A percentile compares a stretch with the other conserved stretches of the same genome.
Evolutionary conservation across 2,888 invertebrate species (phyloP).

Genomic region (Caenorhabditis japonica): DNA sequence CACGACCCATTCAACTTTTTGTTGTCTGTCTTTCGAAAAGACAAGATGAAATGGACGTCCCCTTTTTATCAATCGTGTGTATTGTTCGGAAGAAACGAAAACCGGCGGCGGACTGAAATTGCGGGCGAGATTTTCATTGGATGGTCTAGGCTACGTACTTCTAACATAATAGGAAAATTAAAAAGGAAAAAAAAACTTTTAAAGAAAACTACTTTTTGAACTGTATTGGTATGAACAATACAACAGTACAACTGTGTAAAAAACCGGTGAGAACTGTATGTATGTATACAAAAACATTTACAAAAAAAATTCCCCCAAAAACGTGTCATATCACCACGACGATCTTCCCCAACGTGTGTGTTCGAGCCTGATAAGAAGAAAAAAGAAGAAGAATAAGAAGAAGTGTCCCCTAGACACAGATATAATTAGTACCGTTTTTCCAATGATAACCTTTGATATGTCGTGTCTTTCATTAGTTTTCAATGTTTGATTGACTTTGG

Average conservation of each 20-base stretch:
- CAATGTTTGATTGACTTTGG: too few relatives aligned
- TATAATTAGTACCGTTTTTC: not conserved
- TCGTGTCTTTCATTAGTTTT: slow-evolving; percentile 10
- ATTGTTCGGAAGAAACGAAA: slow-evolving; percentile 39
- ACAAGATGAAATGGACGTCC: slow-evolving; percentile 13
- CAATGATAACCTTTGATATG: slow-evolving; percentile 15
- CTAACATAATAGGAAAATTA: too few relatives aligned
- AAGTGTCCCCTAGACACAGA: too few relatives aligned
- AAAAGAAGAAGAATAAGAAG: slow-evolving; percentile 7
- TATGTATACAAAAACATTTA: not conserved
- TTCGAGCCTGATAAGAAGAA: slow-evolving; percentile 2
- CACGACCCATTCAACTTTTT: slow-evolving; percentile 29
- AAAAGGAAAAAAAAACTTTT: not conserved
- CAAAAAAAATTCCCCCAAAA: slow-evolving; percentile 12
- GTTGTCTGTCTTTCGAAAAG: slow-evolving; percentile 22
- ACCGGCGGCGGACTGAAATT: slow-evolving; percentile 5
- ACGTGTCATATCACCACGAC: not conserved
- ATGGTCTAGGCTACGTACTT: too few relatives aligned
- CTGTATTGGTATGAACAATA: too few relatives aligned
- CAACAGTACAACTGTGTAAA: too few relatives aligned
- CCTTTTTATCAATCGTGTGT: slow-evolving; percentile 41
- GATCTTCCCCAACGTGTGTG: too few relatives aligned
- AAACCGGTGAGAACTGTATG: too few relatives aligned
- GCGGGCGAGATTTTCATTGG: slow-evolving; percentile 27
- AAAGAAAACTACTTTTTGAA: too few relatives aligned